Base-by-base conservation (phyloP, 2,797 vertebrate genomes). In the Mus minutoides region DNA sequence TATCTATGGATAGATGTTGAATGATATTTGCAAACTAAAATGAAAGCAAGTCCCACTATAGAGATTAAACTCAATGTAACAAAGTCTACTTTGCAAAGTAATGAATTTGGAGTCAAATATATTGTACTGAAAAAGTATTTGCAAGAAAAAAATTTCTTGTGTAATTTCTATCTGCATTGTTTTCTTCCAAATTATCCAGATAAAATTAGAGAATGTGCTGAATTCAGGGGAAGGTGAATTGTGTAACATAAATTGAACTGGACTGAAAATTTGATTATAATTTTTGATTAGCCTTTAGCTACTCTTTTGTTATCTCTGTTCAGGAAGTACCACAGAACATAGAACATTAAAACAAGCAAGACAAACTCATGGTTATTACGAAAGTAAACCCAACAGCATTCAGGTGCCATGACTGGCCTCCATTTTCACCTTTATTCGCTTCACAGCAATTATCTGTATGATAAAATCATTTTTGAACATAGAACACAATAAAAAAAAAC, bases 361-460 rank as follows among this genome's bases (percentile, higher is more conserved):
- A 98, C 77, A 98, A 97, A 97, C 64, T 96, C 93, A 97, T 96
- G 82, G 96, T 82, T 97, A 98, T 37, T 97, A 97, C 64, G 58
- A 98, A 87, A 97, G 92, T 94, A 97, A 98, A 98, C 96, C 43
- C 88, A 96, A 98, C 98, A 98, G 98, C 98, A 87, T 58, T 98
- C 97, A 97, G 98, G 98, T 98, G 98, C 98, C 96, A 92, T 79
- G 98, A 98, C n/a, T 98, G 98, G 97, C 97, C 95, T 98, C 98
- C 98, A 96, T 98, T 98, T 97, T 97, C 98, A 71, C 3, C 78
- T 98, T 94, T 98, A 98, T 98, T 98, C 76, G 93, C 95, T 98
- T 98, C 98, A 97, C 98, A 99, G 98, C 98, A 98, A 80, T 97
- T 98, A 95, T 98, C 98, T 98, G 98, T 88, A 96, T 94, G 93